These are phyloP conservation scores for Phyllopteryx taeniolatus DNA, from an alignment of 2,113 vertebrate genomes.

Conservation along the genomic window DNA sequence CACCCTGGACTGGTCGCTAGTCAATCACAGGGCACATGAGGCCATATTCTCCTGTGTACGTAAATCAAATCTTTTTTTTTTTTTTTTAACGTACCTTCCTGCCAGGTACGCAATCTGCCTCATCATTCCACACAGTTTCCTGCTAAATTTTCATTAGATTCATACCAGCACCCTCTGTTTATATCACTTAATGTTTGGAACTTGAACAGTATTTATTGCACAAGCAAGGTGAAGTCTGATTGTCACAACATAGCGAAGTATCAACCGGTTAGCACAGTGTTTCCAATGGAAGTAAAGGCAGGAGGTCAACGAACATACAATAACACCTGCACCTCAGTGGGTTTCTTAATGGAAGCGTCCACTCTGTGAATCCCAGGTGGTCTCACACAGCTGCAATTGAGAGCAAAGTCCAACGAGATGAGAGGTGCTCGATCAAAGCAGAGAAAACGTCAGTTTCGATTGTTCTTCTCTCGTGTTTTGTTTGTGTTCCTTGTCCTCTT, in stretches of 20 bases:
- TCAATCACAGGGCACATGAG: too few relatives aligned
- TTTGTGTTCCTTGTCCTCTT: neutral
- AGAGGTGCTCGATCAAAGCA: constrained; percentile 15
- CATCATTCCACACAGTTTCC: too few relatives aligned
- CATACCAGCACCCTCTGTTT: too few relatives aligned
- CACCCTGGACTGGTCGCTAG: too few relatives aligned
- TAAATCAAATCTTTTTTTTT: too few relatives aligned
- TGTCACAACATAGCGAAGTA: neutral
- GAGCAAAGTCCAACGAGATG: neutral
- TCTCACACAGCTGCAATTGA: constrained; percentile 18
- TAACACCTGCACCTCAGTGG: neutral
- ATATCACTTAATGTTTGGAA: too few relatives aligned
- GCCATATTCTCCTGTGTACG: too few relatives aligned
- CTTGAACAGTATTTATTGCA: too few relatives aligned
- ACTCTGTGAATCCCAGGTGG: constrained; percentile 30
- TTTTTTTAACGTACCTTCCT: too few relatives aligned
- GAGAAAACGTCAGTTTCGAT: constrained; percentile 14
- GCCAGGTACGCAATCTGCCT: neutral
- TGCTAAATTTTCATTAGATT: too few relatives aligned
- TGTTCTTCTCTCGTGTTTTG: neutral
- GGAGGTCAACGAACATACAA: neutral
- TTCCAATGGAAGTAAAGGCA: neutral
- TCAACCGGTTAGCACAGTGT: neutral
- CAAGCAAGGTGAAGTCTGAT: neutral
- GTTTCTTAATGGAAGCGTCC: constrained; percentile 5